These are phyloP conservation scores for Drosophila seclusa DNA, from an alignment of 2,888 invertebrate genomes.

Conservation along the genomic window DNA sequence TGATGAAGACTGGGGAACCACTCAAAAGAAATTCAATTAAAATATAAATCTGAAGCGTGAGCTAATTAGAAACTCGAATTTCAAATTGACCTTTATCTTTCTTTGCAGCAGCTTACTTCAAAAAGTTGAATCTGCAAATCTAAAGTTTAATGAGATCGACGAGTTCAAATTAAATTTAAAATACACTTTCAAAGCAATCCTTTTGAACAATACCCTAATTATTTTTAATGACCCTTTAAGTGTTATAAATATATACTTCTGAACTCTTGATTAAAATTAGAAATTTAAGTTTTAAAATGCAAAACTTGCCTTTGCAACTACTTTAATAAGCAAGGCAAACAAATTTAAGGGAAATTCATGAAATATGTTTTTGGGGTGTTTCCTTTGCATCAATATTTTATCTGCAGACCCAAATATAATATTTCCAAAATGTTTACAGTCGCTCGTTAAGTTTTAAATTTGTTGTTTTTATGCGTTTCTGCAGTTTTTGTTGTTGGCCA, in stretches of 20 bases:
- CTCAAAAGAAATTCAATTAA: constrained; percentile 9
- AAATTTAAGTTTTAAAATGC: background rate
- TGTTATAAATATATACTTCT: background rate
- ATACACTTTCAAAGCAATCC: background rate
- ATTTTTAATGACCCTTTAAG: background rate
- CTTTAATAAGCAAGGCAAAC: background rate
- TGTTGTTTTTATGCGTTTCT: constrained; percentile 19
- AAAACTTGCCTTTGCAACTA: background rate
- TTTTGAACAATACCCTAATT: background rate
- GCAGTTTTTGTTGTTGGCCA: constrained; percentile 25
- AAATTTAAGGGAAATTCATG: background rate
- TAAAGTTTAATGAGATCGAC: background rate
- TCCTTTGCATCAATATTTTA: constrained; percentile 15
- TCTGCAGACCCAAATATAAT: constrained; percentile 24
- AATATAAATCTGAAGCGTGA: background rate
- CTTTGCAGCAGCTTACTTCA: too few species aligned
- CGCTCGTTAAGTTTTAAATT: constrained; percentile 43
- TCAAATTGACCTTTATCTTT: background rate
- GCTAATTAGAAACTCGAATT: background rate
- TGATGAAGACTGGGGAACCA: background rate
- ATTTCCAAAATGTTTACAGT: constrained; percentile 38
- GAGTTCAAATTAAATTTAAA: background rate
- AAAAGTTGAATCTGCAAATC: background rate
- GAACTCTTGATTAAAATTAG: background rate
- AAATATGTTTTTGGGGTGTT: constrained; percentile 15